phyloP scores from a whole-genome alignment of 2,888 invertebrate species.

The Acrocera orbiculus region DNA sequence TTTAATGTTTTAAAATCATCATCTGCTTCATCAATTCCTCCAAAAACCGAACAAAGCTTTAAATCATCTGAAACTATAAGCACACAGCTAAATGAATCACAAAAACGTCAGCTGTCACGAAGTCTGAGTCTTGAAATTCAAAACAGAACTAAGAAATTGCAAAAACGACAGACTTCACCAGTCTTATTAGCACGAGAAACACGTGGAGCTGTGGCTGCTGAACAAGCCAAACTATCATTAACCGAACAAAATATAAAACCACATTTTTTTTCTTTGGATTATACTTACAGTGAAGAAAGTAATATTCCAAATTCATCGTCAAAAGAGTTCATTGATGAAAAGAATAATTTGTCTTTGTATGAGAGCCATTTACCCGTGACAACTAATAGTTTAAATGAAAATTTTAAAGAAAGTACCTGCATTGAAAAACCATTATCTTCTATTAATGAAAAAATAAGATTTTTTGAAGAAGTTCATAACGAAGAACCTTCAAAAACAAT shows the following conservation, averaged over 20 bases:
- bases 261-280: slow-evolving; percentile 14
- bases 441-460: slow-evolving; percentile 55
- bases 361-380: slow-evolving; percentile 52
- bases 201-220: slow-evolving; percentile 40
- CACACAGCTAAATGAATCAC: slow-evolving; percentile 40
- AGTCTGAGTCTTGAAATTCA: slow-evolving; percentile 55
- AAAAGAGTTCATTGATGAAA: slow-evolving; percentile 2
- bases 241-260: slow-evolving; percentile 22
- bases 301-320: slow-evolving; percentile 1
- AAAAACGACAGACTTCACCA: slow-evolving; percentile 22
- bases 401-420: slow-evolving; percentile 40
- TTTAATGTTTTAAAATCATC: slow-evolving; percentile 20
- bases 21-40: slow-evolving; percentile 3
- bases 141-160: slow-evolving; percentile 34
- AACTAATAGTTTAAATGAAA: slow-evolving; percentile 44
- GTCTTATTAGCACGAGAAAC: slow-evolving; percentile 38
- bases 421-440: no score
- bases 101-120: slow-evolving; percentile 55
- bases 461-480: slow-evolving; percentile 53
- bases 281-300: slow-evolving; percentile 10
- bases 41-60: no score
- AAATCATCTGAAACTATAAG: not conserved
- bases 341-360: slow-evolving; percentile 49
- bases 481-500: slow-evolving; percentile 33
- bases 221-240: slow-evolving; percentile 31